A percentile compares a stretch with the other conserved stretches of the same genome.
Evolutionary conservation across 35 echinoderm and acorn worm genomes (phyloP).

Genomic region (Ptychodera flava): DNA sequence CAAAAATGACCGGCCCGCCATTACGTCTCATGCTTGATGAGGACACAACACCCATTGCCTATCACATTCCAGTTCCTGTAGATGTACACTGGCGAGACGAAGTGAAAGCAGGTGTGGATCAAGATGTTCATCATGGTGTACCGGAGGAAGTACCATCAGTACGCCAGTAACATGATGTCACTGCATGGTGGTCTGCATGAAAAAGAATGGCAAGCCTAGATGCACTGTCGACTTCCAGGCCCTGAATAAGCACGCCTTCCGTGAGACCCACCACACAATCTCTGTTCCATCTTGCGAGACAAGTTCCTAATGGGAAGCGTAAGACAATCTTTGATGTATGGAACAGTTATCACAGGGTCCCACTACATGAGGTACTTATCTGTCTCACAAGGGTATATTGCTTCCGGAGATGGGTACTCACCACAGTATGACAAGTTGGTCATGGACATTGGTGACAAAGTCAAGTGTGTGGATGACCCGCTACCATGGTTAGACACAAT

Average conservation of each 20-base stretch:
- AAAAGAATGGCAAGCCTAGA: constrained; percentile 11
- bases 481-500: too few relatives aligned
- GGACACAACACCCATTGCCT: constrained; percentile 17
- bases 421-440: constrained; percentile 14
- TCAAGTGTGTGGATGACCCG: constrained; percentile 50
- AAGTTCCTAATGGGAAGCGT: neutral
- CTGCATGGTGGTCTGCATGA: neutral
- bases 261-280: constrained; percentile 5
- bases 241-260: constrained; percentile 10
- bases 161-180: constrained; percentile 18
- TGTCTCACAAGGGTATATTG: constrained; percentile 18
- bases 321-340: constrained; percentile 5
- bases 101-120: constrained; percentile 48
- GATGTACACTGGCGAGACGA: constrained; percentile 50
- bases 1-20: too few relatives aligned
- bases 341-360: neutral
- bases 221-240: constrained; percentile 16
- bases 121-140: constrained; percentile 20
- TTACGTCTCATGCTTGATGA: too few relatives aligned
- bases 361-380: constrained; percentile 2
- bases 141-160: neutral
- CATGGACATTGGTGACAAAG: neutral
- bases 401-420: constrained; percentile 20
- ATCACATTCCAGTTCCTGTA: constrained; percentile 40
- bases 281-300: neutral